Evolutionary conservation across 2,888 invertebrate genomes (phyloP).

Genomic region (Ornithoptera priamus): DNA sequence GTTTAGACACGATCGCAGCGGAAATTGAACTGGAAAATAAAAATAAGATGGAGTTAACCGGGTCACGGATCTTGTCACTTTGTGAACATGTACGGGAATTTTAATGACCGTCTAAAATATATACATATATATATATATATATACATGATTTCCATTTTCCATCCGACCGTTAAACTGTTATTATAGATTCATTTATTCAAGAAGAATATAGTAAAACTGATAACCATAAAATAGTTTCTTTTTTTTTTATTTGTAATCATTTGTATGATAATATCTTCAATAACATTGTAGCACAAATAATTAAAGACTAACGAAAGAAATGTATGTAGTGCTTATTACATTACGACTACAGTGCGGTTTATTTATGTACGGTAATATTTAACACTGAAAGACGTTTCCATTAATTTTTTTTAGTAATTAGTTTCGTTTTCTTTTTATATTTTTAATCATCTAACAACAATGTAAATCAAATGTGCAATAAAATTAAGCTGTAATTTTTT

Average conservation of each 20-base stretch:
- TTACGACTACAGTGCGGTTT: neutral
- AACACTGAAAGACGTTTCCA: conserved; percentile 23
- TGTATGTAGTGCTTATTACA: conserved; percentile 4
- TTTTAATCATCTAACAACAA: conserved; percentile 2
- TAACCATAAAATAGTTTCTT: conserved; percentile 4
- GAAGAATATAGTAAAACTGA: conserved; percentile 9
- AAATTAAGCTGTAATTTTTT: neutral
- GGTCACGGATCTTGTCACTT: conserved; percentile 57
- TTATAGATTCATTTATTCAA: conserved; percentile 15
- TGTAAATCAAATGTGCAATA: neutral
- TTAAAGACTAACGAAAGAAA: conserved; percentile 1
- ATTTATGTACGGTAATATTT: conserved; percentile 11
- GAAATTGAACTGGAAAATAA: conserved; percentile 71
- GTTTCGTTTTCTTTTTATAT: neutral
- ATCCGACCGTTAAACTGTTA: neutral
- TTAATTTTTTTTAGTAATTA: conserved; percentile 22
- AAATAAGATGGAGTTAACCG: conserved; percentile 54
- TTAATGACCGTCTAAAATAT: conserved; percentile 14
- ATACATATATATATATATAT: neutral
- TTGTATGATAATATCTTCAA: conserved; percentile 15
- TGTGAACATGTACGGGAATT: conserved; percentile 22
- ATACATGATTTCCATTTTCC: conserved; percentile 10
- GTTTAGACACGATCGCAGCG: conserved; percentile 63
- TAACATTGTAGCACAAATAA: conserved; percentile 8
- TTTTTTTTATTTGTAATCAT: conserved; percentile 2